Conservation (phyloP, 2,888 invertebrate genomes). For the Lasioglossum figueresi region DNA sequence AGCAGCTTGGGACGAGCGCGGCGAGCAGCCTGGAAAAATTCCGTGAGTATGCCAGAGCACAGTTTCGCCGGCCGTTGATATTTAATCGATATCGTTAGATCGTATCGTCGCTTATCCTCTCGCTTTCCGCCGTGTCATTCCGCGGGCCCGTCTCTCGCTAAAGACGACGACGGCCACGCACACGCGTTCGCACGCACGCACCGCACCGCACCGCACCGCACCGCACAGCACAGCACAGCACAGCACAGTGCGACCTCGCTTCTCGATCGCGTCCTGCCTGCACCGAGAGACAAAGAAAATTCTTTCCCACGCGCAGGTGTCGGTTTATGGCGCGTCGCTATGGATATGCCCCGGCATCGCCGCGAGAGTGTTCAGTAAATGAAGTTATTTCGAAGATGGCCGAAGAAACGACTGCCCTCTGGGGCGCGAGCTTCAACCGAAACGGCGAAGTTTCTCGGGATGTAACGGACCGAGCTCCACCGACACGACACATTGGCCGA, state of each 20-base stretch:
- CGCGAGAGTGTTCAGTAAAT: constrained; percentile 41
- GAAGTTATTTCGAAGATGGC: constrained; percentile 38
- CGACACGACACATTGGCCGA: neutral
- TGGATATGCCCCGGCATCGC: constrained; percentile 17
- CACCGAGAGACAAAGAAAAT: constrained; percentile 65
- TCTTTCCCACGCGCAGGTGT: constrained; percentile 66
- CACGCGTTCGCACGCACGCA: neutral
- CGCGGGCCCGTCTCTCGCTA: constrained; percentile 1
- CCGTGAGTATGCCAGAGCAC: constrained; percentile 60
- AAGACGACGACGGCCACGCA: constrained; percentile 5
- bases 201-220: neutral
- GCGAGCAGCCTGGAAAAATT: constrained; percentile 62
- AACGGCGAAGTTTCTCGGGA: neutral
- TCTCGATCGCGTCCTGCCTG: constrained; percentile 29
- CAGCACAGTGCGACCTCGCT: constrained; percentile 17
- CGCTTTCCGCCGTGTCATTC: constrained; percentile 43
- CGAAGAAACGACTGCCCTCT: neutral
- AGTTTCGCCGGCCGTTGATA: constrained; percentile 39
- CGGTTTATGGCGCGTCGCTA: constrained; percentile 16
- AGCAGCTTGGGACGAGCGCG: constrained; percentile 45
- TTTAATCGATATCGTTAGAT: constrained; percentile 56
- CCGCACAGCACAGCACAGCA: neutral
- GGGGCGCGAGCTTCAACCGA: neutral
- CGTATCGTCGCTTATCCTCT: constrained; percentile 40
- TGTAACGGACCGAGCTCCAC: neutral